Evolutionary conservation across 2,888 invertebrate species (phyloP).

Genomic region (Philopedon plagiatum): DNA sequence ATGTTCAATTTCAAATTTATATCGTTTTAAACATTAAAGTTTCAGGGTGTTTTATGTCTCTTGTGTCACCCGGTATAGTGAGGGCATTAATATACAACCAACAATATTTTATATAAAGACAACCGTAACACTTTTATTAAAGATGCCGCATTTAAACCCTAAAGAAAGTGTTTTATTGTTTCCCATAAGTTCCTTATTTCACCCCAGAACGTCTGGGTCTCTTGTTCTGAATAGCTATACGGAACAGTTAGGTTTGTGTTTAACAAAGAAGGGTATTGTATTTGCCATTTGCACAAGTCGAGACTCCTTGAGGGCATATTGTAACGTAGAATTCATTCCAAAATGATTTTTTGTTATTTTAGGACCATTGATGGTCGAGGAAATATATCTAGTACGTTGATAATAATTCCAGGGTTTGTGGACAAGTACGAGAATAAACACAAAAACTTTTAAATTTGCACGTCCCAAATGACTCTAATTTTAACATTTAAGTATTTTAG

Average conservation of each 20-base stretch:
- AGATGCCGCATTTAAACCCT: not conserved
- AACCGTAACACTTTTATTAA: too few species aligned
- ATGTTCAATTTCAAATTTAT: too few species aligned
- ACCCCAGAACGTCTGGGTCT: not conserved
- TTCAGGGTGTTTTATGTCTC: too few species aligned
- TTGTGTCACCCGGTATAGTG: too few species aligned
- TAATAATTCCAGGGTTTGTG: too few species aligned
- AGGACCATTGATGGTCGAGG: not conserved
- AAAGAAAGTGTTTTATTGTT: not conserved
- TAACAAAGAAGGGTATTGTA: constrained; percentile 66
- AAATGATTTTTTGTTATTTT: constrained; percentile 27
- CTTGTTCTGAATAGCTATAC: constrained; percentile 67
- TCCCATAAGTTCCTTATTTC: not conserved
- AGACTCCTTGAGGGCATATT: constrained; percentile 31
- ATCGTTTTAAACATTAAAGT: too few species aligned
- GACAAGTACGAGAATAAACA: too few species aligned
- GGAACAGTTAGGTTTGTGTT: constrained; percentile 61
- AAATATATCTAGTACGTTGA: not conserved
- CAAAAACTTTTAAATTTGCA: too few species aligned
- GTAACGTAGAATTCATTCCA: constrained; percentile 28
- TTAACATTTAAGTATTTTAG: too few species aligned
- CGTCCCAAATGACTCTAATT: too few species aligned
- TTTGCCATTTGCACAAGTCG: constrained; percentile 64
- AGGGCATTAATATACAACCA: too few species aligned
- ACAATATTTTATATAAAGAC: too few species aligned